Base-by-base conservation (phyloP, 1,140 invertebrate species). In the Sipha flava region DNA sequence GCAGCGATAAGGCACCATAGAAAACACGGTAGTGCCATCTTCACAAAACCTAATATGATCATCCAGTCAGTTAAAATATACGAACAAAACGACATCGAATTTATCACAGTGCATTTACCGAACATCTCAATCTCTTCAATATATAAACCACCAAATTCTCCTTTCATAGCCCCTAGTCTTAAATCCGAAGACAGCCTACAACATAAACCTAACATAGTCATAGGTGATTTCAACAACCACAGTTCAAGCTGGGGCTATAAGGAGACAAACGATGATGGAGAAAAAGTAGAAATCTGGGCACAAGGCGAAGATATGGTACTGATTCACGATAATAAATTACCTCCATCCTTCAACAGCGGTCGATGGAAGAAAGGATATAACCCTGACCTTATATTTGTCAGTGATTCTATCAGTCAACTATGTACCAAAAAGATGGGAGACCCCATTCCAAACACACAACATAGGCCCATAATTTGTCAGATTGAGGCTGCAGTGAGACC, bases 401-500 rank as follows among this genome's bases (percentile, higher is more conserved):
- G 45, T 79, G 77, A 79, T 34, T 54, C 31, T 10, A 57, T 79
- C 37, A n/a, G 16, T 34, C 37, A 59, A 34, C 52, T 40, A 5
- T 43, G 31, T 40, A 37, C 47, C 23, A 79, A 79, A 64, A 31
- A 52, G n/a, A 54, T 64, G 37, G 47, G 52, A 62, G 54, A 79
- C 12, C 77, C 52, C n/a, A 79, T 79, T 62, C 77, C 77, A 43
- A 62, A 37, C 23, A 43, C 77, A 62, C 77, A 79, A 79, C 73
- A 52, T 52, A 34, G 72, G 16, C 49, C 75, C 16, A 68, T 68
- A 68, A 68, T 43, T 43, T 68, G 64, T 29, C 64, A 68, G 31
- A 68, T 68, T 68, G 31, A 34, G 49, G 52, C 75, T 37, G 70
- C 23, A 21, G 70, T 73, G 14, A 49, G 26, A 31, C 43, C 18